Base-by-base conservation (phyloP, 2,113 vertebrate species). In the Hirundichthys speculiger region DNA sequence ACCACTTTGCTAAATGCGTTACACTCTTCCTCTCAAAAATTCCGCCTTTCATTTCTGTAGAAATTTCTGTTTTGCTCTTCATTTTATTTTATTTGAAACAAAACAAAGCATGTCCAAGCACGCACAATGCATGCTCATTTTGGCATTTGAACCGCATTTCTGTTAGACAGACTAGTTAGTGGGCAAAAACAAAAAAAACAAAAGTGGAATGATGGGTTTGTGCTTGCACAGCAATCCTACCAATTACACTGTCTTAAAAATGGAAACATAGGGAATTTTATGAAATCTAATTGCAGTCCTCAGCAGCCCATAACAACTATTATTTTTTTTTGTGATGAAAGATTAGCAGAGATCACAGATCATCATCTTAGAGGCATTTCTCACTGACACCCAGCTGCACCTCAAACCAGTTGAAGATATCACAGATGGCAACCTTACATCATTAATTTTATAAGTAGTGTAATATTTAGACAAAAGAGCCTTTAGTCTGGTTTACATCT, bases 341-440 rank as follows among this genome's bases (percentile, higher is more conserved):
- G 60, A 64, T 48, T 45, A 30, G 46, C 14, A 10, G n/a, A 42
- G 11, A 46, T 42, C 18, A 51, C 27, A 42, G 15, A 42, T 72
- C 14, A 56, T 69, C 62, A 66, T 76, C 24, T 27, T 18, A 6
- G 21, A 38, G n/a, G 13, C 34, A 43, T 50, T 38, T 30, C 14
- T 41, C 47, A 69, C 9, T 0, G 13, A 45, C 52, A 40, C 19
- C 34, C 49, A 0, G 24, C 22, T 71, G 42, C 63, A 71, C 20
- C 30, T 30, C 2, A 59, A 52, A 56, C 47, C 60, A 42, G 18
- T 12, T 66, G 46, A 34, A 49, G 14, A 14, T 47, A 41, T 51
- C 27, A 54, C 55, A 63, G 9, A 46, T 41, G 54, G 46, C 61
- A 16, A 41, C 0, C 48, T 30, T 34, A 40, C 20, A 39, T n/a